Evolutionary conservation across 1,140 invertebrate species (phyloP).

Genomic region (Drosophila aff.): DNA sequence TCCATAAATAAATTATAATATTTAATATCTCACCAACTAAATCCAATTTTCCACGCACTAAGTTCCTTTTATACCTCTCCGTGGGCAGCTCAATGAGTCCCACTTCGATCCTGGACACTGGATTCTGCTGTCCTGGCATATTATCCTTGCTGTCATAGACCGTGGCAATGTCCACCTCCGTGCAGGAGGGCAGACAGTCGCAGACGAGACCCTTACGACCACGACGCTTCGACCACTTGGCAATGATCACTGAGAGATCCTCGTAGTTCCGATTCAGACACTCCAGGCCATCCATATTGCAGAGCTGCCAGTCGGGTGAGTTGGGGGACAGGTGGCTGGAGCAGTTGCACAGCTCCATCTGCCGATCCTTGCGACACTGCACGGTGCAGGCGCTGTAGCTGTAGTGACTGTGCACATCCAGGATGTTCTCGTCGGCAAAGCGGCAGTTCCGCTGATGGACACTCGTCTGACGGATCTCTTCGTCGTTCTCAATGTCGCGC

Average conservation of each 20-base stretch:
- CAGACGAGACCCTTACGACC: constrained; percentile 86
- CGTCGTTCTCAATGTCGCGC: constrained; percentile 88
- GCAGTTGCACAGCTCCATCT: constrained; percentile 88
- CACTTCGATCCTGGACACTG: constrained; percentile 86
- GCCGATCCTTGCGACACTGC: constrained; percentile 88
- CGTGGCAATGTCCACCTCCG: constrained; percentile 87
- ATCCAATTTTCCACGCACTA: constrained; percentile 87
- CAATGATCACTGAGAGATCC: constrained; percentile 87
- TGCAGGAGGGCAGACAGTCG: constrained; percentile 88
- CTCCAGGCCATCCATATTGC: constrained; percentile 87
- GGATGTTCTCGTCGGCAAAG: constrained; percentile 88
- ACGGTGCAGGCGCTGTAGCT: constrained; percentile 90
- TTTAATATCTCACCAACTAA: constrained; percentile 86
- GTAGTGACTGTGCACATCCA: constrained; percentile 88
- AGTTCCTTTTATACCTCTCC: constrained; percentile 87
- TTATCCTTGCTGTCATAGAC: constrained; percentile 86
- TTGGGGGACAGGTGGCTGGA: constrained; percentile 89
- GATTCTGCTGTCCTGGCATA: constrained; percentile 63
- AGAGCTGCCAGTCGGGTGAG: constrained; percentile 85
- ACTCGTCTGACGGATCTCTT: constrained; percentile 86
- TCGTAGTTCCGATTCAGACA: constrained; percentile 88
- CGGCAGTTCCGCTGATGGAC: constrained; percentile 87
- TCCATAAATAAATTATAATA: too few relatives aligned
- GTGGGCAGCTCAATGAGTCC: constrained; percentile 87
- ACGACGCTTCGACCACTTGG: constrained; percentile 76